phyloP scores from a whole-genome alignment of 2,113 vertebrate species.

The Plecturocebus donacophilus region DNA sequence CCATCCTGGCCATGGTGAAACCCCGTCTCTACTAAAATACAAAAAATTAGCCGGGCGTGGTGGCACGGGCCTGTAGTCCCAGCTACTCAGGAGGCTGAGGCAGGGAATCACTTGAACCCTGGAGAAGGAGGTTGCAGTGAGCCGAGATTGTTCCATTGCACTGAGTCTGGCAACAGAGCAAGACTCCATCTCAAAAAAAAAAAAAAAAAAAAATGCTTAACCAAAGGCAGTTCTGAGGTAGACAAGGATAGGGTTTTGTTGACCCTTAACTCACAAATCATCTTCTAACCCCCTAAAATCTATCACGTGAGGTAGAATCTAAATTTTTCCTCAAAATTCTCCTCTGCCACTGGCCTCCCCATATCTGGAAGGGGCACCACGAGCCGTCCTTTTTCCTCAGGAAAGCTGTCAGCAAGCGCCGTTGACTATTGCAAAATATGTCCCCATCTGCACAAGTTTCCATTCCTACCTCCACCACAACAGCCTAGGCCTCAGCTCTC shows the following conservation, averaged over 20 bases:
- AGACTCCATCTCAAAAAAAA: no score
- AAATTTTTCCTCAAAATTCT: background rate
- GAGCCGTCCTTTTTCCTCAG: background rate
- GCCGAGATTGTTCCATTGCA: no score
- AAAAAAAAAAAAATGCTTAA: background rate
- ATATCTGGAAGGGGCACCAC: accelerated
- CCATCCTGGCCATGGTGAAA: no score
- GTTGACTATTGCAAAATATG: background rate
- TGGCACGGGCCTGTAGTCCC: no score
- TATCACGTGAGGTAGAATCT: background rate
- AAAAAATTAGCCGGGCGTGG: no score
- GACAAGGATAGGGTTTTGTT: background rate
- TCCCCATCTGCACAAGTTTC: background rate
- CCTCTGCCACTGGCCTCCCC: background rate
- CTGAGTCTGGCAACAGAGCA: no score
- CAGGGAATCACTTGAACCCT: no score
- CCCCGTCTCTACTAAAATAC: no score
- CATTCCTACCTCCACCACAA: background rate
- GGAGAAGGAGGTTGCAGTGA: no score
- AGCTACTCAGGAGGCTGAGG: no score
- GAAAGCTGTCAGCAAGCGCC: background rate
- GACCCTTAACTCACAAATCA: background rate
- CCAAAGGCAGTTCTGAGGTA: background rate
- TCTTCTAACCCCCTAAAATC: background rate
- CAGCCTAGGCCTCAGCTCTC: background rate